A percentile compares a stretch with the other conserved stretches of the same genome.
phyloP scores from a whole-genome alignment of 1,140 invertebrate genomes.

The Pemphigus obesinymphae region DNA sequence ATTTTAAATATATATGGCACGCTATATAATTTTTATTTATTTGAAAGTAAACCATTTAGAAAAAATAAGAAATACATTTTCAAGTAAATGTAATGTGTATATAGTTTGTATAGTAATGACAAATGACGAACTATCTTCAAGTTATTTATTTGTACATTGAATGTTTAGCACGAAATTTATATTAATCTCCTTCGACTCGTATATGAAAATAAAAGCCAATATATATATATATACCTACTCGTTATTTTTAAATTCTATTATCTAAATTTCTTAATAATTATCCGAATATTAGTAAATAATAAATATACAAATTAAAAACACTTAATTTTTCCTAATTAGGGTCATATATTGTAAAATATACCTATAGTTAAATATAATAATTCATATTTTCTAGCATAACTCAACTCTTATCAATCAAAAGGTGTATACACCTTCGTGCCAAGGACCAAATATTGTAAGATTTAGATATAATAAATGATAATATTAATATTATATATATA shows the following conservation, averaged over 20 bases:
- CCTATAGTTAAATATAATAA: background rate
- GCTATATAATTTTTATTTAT: too few relatives aligned
- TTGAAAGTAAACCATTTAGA: too few relatives aligned
- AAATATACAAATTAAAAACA: background rate
- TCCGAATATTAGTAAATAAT: background rate
- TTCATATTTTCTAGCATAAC: background rate
- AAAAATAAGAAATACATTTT: too few relatives aligned
- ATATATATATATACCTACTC: too few relatives aligned
- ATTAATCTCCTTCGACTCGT: too few relatives aligned
- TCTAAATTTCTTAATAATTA: background rate
- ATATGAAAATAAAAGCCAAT: background rate
- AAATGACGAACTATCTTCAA: too few relatives aligned
- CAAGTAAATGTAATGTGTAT: too few relatives aligned
- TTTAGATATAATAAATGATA: background rate
- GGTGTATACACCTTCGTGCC: background rate
- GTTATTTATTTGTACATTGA: too few relatives aligned
- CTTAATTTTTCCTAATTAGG: background rate
- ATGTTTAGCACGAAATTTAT: too few relatives aligned
- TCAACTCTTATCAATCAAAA: conserved; percentile 7
- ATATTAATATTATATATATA: background rate
- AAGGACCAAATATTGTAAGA: conserved; percentile 4
- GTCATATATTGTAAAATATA: background rate
- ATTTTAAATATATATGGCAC: too few relatives aligned
- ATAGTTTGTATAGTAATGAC: too few relatives aligned
- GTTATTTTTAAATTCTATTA: background rate